These are phyloP conservation scores for Phthorimaea operculella DNA, from an alignment of 1,140 invertebrate genomes.

Conservation along the genomic window DNA sequence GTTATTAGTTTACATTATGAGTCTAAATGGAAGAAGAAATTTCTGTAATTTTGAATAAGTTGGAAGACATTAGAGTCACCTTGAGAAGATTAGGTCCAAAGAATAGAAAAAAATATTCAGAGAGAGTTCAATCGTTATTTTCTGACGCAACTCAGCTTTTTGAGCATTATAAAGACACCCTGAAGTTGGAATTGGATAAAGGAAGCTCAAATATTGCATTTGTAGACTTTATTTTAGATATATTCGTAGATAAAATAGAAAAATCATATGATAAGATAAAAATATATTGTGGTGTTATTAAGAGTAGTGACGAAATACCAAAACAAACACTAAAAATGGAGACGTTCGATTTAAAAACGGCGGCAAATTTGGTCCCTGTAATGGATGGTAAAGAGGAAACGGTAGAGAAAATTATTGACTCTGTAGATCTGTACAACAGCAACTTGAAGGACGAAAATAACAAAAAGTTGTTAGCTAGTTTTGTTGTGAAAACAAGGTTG, in stretches of 20 bases:
- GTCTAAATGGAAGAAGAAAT: neutral
- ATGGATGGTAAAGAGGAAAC: neutral
- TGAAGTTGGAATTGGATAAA: no score
- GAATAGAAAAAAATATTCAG: neutral
- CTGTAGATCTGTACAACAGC: neutral
- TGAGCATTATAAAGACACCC: no score
- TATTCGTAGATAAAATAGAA: no score
- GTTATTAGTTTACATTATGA: no score
- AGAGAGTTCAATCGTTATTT: neutral
- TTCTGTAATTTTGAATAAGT: neutral
- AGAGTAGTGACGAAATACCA: no score
- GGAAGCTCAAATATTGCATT: no score
- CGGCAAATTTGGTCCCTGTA: no score
- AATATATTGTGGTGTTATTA: no score
- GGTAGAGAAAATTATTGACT: neutral
- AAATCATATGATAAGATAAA: no score
- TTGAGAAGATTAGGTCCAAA: neutral
- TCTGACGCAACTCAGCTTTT: neutral
- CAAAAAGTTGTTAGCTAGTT: neutral
- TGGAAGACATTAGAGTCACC: neutral
- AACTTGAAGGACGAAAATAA: neutral
- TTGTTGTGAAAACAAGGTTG: neutral
- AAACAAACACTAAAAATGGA: neutral
- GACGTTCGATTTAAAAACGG: neutral
- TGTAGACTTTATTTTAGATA: no score